These are phyloP conservation scores for Heteronetta atricapilla DNA, from an alignment of 2,113 vertebrate genomes.

Conservation along the genomic window DNA sequence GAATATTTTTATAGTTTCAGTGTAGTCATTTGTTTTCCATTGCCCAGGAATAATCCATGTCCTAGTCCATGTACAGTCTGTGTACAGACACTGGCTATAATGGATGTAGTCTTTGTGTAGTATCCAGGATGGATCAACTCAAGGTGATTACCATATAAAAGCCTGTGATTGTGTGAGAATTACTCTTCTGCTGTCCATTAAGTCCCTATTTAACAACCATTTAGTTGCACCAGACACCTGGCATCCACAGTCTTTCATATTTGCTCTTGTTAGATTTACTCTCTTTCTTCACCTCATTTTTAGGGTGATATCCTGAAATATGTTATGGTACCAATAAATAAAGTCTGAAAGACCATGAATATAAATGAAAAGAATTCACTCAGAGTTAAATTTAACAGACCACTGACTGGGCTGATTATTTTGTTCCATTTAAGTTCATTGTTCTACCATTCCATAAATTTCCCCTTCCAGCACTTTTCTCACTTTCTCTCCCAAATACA, in stretches of 20 bases:
- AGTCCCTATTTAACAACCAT: background rate
- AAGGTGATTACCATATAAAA: background rate
- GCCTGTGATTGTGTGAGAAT: background rate
- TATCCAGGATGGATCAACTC: background rate
- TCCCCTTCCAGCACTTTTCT: background rate
- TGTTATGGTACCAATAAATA: background rate
- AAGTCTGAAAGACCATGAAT: background rate
- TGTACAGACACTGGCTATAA: background rate
- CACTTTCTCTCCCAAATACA: background rate
- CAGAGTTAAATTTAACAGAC: conserved; percentile 51
- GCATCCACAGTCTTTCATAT: background rate
- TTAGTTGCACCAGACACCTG: background rate
- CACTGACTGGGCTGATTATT: conserved; percentile 22
- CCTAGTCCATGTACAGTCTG: too few species aligned
- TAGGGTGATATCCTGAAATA: background rate
- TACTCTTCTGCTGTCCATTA: fast-evolving
- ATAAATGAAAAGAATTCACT: conserved; percentile 27
- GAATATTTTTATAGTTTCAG: background rate
- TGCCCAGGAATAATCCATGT: fast-evolving
- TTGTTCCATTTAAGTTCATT: conserved; percentile 43
- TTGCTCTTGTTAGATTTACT: background rate
- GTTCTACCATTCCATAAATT: conserved; percentile 46
- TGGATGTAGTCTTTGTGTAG: fast-evolving
- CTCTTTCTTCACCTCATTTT: background rate
- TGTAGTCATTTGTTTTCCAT: background rate